Percentiles rank a stretch among this genome's conserved stretches.
Evolutionary conservation across 2,797 vertebrate species (phyloP).

Genomic region (Parauchenoglanis punctatus): DNA sequence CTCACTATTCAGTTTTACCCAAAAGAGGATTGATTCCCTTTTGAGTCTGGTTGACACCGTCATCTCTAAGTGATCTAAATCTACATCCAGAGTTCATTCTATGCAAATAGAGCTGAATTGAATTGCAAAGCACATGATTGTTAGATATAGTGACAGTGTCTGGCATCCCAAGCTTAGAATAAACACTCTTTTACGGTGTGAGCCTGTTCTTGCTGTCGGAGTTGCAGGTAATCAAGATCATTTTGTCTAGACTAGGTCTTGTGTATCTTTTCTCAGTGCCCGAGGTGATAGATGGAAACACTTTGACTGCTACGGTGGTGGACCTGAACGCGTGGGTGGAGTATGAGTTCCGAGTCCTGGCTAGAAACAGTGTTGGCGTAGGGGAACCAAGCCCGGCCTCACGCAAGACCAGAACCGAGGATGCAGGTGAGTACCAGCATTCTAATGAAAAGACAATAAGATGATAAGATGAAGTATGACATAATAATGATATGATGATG

Average conservation of each 20-base stretch:
- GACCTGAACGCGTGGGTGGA: constrained; percentile 97
- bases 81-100: neutral
- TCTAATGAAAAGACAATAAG: neutral
- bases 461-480: neutral
- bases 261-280: constrained; percentile 77
- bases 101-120: neutral
- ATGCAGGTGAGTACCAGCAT: constrained; percentile 82
- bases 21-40: neutral
- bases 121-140: neutral
- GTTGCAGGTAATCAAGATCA: constrained; percentile 27
- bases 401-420: constrained; percentile 92
- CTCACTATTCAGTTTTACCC: neutral
- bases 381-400: constrained; percentile 93
- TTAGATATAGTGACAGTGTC: neutral
- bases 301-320: constrained; percentile 86
- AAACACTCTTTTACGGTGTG: neutral
- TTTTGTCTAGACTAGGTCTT: constrained; percentile 31
- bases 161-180: neutral
- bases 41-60: neutral
- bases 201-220: constrained; percentile 10
- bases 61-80: neutral
- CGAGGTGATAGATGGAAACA: constrained; percentile 85
- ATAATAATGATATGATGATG: too few relatives aligned
- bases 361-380: constrained; percentile 90
- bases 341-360: constrained; percentile 93